phyloP scores from a whole-genome alignment of 1,140 invertebrate species.

The Drosophila auraria region DNA sequence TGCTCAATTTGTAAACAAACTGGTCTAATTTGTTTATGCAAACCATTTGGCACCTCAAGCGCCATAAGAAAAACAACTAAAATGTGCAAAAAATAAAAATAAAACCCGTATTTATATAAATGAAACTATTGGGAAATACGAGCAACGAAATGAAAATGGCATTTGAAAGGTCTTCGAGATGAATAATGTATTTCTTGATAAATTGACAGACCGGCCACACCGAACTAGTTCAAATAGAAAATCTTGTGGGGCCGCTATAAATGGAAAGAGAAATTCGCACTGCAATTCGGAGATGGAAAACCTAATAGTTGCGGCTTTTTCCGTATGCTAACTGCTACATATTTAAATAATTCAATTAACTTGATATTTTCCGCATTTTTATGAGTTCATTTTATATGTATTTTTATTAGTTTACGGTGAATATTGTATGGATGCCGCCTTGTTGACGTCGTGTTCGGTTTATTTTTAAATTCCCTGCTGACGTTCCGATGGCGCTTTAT shows the following conservation, averaged over 20 bases:
- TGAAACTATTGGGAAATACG: conserved; percentile 31
- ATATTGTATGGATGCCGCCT: conserved; percentile 9
- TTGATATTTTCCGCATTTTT: conserved; percentile 36
- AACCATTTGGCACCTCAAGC: conserved; percentile 32
- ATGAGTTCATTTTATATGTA: conserved; percentile 16
- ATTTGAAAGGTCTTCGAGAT: conserved; percentile 24
- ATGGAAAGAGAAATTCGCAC: neutral
- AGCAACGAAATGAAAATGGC: conserved; percentile 17
- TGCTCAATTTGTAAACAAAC: conserved; percentile 8
- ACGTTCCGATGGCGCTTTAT: conserved; percentile 8
- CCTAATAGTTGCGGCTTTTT: neutral
- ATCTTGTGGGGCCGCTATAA: neutral
- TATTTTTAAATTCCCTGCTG: conserved; percentile 55
- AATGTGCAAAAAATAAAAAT: conserved; percentile 13
- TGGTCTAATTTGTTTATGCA: conserved; percentile 35
- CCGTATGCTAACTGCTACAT: conserved; percentile 2
- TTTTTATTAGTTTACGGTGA: conserved; percentile 28
- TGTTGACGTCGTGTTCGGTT: conserved; percentile 39
- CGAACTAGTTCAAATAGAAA: conserved; percentile 1
- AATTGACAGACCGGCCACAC: conserved; percentile 30
- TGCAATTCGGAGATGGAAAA: conserved; percentile 10
- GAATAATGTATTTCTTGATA: conserved; percentile 44
- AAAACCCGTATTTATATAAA: conserved; percentile 18
- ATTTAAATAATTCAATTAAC: conserved; percentile 33
- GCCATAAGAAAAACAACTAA: conserved; percentile 25